Percentiles rank a stretch among this genome's conserved stretches.
These are phyloP conservation scores for Pseudococcus viburni DNA, from an alignment of 2,888 invertebrate species.

Conservation along the genomic window DNA sequence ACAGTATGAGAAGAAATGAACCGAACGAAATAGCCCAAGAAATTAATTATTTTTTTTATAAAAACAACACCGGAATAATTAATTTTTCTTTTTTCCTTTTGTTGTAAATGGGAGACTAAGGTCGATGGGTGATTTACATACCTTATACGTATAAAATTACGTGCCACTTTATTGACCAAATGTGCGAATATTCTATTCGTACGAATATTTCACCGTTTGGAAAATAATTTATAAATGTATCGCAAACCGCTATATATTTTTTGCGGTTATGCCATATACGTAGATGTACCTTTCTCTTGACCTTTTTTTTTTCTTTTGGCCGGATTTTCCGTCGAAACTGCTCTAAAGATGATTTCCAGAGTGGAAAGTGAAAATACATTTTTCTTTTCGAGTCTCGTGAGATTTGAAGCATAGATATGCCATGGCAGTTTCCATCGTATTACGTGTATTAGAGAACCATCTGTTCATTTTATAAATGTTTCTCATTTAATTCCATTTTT, in stretches of 20 bases:
- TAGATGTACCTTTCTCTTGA: background rate
- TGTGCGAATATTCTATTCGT: background rate
- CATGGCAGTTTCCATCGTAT: too few relatives aligned
- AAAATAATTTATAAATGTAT: conserved; percentile 12
- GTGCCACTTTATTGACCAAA: background rate
- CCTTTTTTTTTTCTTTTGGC: background rate
- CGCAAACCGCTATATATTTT: background rate
- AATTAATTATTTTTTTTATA: conserved; percentile 3
- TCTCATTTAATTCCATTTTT: too few relatives aligned
- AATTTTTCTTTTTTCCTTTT: conserved; percentile 13
- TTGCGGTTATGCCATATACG: background rate
- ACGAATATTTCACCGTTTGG: conserved; percentile 9
- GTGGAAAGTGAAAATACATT: background rate
- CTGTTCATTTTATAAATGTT: too few relatives aligned
- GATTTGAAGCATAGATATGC: too few relatives aligned
- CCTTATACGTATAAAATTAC: background rate
- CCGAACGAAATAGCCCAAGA: background rate
- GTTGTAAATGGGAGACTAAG: background rate
- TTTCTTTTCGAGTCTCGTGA: too few relatives aligned
- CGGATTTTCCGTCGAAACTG: background rate
- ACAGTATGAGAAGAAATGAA: conserved; percentile 20
- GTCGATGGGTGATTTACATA: background rate
- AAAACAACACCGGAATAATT: background rate
- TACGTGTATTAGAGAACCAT: too few relatives aligned
- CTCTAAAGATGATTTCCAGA: background rate